Conservation (phyloP, 2,113 vertebrate species). For the Brachypodius melanocephalos region DNA sequence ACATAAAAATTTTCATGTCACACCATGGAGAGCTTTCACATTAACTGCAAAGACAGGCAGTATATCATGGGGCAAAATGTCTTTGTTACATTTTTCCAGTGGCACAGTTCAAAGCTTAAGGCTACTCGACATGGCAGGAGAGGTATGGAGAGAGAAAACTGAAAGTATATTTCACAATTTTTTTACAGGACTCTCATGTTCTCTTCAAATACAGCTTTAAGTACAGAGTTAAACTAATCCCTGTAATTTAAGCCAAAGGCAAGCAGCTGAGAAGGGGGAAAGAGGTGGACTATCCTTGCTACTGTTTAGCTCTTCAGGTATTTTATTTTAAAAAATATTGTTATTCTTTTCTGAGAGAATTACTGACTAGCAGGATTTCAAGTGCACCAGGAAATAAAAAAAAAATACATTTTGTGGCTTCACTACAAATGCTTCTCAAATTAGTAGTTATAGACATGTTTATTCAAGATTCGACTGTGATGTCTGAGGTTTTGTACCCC, state of each 20-base stretch:
- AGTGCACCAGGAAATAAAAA: background rate
- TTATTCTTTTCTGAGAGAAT: background rate
- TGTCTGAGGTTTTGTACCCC: background rate
- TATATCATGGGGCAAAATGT: background rate
- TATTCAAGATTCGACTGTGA: background rate
- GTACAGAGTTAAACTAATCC: background rate
- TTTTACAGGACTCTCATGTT: background rate
- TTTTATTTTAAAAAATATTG: background rate
- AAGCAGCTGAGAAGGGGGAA: background rate
- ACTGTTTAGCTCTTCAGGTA: background rate
- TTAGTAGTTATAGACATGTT: background rate
- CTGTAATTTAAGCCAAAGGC: background rate
- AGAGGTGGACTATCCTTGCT: background rate
- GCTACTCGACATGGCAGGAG: background rate
- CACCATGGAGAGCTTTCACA: background rate
- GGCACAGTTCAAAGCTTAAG: background rate
- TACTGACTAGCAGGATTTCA: background rate
- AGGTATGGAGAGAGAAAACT: background rate
- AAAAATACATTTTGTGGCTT: background rate
- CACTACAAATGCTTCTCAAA: background rate
- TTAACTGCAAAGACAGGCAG: background rate
- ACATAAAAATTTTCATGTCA: background rate
- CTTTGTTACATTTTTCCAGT: background rate
- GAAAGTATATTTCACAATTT: background rate
- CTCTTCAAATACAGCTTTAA: background rate